Base-by-base conservation (phyloP, 2,888 invertebrate species). In the Venusia cambrica region DNA sequence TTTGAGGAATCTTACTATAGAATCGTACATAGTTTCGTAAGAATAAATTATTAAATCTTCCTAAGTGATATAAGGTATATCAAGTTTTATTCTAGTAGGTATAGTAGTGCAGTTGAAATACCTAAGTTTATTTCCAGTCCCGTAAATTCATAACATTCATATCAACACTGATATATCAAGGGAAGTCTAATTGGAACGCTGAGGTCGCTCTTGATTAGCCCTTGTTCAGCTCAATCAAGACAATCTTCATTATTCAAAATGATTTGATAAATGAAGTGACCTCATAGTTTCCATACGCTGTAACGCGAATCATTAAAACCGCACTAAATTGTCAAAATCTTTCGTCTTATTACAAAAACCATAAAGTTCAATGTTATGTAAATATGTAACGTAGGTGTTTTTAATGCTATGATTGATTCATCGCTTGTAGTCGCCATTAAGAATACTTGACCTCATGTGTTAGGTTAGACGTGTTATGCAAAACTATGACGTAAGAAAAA, bases 221-320 rank as follows among this genome's bases (percentile, higher is more conserved):
- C 36, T 30, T 36, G 36, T 30, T 25, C 16, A 19, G 36, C 25
- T 25, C 22, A 12, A 22, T 36, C 15, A 29, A 29, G 36, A 12
- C 17, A 22, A 17, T 20, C n/a, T 19, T 19, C 10, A 25, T 25
- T 19, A 9, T 29, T 29, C 29, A 20, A 14, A 4, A 6, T 32
- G 27, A 27, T 13, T 34, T 36, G 38, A 38, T 38, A 26, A 30
- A 36, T 39, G 16, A 14, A 21, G 18, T 36, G 43, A 44, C 36
- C 29, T 29, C 31, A 35, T 37, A 25, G 18, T 31, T 24, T 24
- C 8, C 18, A 18, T 11, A 9, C 12, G n/a, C n/a, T n/a, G n/a
- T n/a, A n/a, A n/a, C 20, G n/a, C 17, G 36, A 17, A 22, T 32
- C 44, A 44, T 35, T 29, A 31, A 35, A 35, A 32, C 14, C 9